Evolutionary conservation across 2,113 vertebrate genomes (phyloP).

Genomic region (Ahaetulla prasina): DNA sequence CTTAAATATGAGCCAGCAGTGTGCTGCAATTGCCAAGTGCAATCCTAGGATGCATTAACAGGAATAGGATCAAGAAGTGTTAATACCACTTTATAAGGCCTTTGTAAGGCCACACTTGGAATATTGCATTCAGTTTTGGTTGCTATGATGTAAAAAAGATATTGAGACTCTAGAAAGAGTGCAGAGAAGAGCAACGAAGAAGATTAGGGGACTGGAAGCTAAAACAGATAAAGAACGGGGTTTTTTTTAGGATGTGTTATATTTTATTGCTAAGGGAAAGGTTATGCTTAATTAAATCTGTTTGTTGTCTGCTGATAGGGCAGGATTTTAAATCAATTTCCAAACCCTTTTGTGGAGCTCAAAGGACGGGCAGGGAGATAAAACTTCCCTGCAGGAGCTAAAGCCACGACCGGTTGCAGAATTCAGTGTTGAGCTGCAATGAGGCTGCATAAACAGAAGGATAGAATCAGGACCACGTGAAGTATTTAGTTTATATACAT

Average conservation of each 20-base stretch:
- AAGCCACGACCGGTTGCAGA: not conserved
- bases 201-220: not conserved
- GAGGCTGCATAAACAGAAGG: not conserved
- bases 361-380: fast-evolving
- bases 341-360: fast-evolving
- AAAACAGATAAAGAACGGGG: fast-evolving
- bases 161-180: not conserved
- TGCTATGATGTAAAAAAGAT: not conserved
- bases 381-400: not conserved
- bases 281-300: conserved; percentile 67
- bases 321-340: conserved; percentile 42
- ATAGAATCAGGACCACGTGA: too few species aligned
- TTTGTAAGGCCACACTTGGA: not conserved
- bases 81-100: too few species aligned
- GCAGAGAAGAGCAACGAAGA: not conserved
- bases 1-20: not conserved
- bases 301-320: conserved; percentile 22
- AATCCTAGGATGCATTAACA: not conserved
- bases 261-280: conserved; percentile 50
- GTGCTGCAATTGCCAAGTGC: not conserved
- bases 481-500: too few species aligned
- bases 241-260: conserved; percentile 25
- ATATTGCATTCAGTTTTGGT: not conserved
- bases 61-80: too few species aligned
- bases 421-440: not conserved